A percentile compares a stretch with the other conserved stretches of the same genome.
These are phyloP conservation scores for Psittacus erithacus DNA, from an alignment of 2,113 vertebrate species.

Conservation along the genomic window DNA sequence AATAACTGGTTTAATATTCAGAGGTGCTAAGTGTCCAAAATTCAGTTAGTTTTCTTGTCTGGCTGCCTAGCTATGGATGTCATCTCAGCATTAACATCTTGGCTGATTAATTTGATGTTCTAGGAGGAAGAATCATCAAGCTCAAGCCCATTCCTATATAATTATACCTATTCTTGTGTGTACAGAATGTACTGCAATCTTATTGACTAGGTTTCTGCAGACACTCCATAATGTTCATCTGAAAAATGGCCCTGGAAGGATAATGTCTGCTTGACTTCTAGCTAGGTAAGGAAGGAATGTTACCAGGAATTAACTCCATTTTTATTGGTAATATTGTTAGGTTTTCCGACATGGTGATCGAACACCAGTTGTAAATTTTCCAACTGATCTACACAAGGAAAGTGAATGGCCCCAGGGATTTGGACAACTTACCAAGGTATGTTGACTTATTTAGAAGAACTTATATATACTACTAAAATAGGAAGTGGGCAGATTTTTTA, in stretches of 20 bases:
- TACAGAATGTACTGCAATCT: neutral
- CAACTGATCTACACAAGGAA: slow-evolving; percentile 83
- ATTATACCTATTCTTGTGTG: neutral
- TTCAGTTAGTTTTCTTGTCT: neutral
- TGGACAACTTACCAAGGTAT: slow-evolving; percentile 88
- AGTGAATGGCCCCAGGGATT: slow-evolving; percentile 87
- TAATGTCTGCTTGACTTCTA: neutral
- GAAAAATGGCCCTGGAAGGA: neutral
- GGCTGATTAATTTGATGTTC: neutral
- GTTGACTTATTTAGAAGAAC: neutral
- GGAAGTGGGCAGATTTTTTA: neutral
- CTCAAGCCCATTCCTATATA: neutral
- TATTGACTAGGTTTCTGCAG: neutral
- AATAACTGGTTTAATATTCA: neutral
- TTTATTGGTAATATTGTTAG: slow-evolving; percentile 61
- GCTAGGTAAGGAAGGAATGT: neutral
- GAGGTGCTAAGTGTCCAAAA: neutral
- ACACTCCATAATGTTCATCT: neutral
- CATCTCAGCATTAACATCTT: neutral
- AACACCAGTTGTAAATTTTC: slow-evolving; percentile 84
- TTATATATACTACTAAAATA: neutral
- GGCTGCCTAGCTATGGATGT: neutral
- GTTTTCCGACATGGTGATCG: slow-evolving; percentile 88
- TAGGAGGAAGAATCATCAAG: neutral
- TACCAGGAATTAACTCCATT: neutral